phyloP scores from a whole-genome alignment of 2,113 vertebrate species.

The Pitta sordida region DNA sequence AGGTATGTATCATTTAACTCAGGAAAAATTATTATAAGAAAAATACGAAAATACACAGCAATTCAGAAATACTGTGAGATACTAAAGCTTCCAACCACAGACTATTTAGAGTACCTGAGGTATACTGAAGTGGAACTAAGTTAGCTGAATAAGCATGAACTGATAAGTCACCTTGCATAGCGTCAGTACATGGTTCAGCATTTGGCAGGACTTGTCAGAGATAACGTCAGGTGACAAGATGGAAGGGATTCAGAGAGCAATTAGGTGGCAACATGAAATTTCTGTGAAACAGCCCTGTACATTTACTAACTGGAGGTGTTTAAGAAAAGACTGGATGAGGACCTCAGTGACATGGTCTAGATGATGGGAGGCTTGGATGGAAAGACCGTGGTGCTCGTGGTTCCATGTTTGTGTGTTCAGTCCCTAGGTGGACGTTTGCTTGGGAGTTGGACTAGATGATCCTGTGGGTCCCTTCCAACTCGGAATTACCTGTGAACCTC shows the following conservation, averaged over 20 bases:
- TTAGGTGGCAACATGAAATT: background rate
- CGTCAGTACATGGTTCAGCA: background rate
- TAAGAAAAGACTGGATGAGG: no score
- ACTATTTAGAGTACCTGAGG: background rate
- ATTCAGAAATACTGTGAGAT: background rate
- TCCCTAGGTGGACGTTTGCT: no score
- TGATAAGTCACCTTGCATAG: background rate
- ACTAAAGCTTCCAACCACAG: background rate
- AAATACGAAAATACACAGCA: background rate
- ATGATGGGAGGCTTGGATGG: no score
- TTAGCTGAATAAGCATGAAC: background rate
- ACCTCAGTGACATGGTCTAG: no score
- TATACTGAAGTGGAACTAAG: background rate
- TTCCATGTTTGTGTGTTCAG: no score
- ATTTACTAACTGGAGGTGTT: fast-evolving
- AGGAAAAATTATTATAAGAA: background rate
- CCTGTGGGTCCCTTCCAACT: no score
- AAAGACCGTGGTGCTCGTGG: no score
- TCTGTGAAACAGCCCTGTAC: background rate
- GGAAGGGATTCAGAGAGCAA: background rate
- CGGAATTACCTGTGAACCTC: no score
- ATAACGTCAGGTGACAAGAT: background rate
- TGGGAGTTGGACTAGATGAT: no score
- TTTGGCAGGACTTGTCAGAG: background rate
- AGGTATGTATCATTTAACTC: background rate